Conservation (phyloP, 2,113 vertebrate genomes). For the Neomonachus schauinslandi region DNA sequence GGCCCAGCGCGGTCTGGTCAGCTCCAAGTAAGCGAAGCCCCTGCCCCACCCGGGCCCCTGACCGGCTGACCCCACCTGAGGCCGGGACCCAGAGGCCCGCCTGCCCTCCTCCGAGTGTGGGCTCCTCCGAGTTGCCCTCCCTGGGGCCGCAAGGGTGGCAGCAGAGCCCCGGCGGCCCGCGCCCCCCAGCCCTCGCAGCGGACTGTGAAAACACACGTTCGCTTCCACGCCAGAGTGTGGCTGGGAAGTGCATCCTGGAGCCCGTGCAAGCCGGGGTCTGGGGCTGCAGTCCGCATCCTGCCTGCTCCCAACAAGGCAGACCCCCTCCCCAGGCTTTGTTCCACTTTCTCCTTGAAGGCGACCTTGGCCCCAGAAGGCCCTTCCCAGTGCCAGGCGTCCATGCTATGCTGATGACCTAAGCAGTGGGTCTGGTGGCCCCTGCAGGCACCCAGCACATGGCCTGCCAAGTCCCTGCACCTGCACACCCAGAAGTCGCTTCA, state of each 20-base stretch:
- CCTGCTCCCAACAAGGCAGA: background rate
- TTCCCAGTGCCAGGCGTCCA: slow-evolving; percentile 42
- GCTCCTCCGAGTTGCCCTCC: background rate
- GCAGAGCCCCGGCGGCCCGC: background rate
- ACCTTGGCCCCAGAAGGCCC: background rate
- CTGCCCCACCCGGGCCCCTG: background rate
- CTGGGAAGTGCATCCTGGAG: background rate
- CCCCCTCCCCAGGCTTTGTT: rapidly evolving
- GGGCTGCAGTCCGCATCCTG: rapidly evolving
- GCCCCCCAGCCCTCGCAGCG: rapidly evolving
- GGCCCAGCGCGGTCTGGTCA: slow-evolving; percentile 45
- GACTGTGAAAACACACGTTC: background rate
- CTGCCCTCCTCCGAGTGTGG: rapidly evolving
- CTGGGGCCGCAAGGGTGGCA: rapidly evolving
- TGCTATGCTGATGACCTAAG: slow-evolving; percentile 73
- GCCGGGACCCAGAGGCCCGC: background rate
- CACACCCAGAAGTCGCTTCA: background rate
- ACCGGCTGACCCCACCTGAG: background rate
- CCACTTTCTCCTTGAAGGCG: background rate
- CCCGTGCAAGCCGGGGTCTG: background rate
- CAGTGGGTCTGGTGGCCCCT: slow-evolving; percentile 75
- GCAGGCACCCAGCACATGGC: rapidly evolving
- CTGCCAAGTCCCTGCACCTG: background rate
- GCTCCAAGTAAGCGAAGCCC: background rate
- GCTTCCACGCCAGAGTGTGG: background rate